Base-by-base conservation (phyloP, 2,113 vertebrate genomes). In the Abramis brama region DNA sequence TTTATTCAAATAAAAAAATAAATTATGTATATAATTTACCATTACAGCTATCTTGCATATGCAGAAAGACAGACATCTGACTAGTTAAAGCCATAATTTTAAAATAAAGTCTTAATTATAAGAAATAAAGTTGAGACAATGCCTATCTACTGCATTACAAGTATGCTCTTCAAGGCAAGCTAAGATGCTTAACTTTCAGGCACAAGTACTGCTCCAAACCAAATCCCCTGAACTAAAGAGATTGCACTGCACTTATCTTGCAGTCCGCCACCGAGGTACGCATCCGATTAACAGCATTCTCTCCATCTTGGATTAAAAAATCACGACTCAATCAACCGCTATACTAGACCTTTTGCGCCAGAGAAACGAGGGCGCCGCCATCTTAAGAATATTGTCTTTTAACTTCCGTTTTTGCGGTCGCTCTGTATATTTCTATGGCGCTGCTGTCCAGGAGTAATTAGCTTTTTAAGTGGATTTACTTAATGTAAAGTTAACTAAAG, bases 201-300 rank as follows among this genome's bases (percentile, higher is more conserved):
- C 39, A 62, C 39, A 79, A 36, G 17, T 30, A 82, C 15, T 25
- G 45, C 25, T 55, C 36, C 64, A 79, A 60, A 50, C 39, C 52
- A 27, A 83, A 88, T 83, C 82, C 84, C 45, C 10, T 64, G 13
- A 52, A 47, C 19, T 88, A 86, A 86, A 33, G 74, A 79, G 87
- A 86, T 83, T 86, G 64, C 62, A 39, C 39, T 27, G 23, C 66
- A 68, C 19, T 79, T 82, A 80, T 79, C 57, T n/a, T 80, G 11
- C 59, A 85, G 66, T 77, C 68, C n/a, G 47, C 74, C 43, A 30
- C 23, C 62, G 30, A 79, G 59, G 6, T 71, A 85, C 6, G 52
- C 78, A 85, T 27, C 73, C 79, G 50, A 88, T 64, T 79, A 83
- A 33, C 13, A 84, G 60, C 6, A 7, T 15, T 5, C 50, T 60